Evolutionary conservation across 2,888 invertebrate genomes (phyloP), one percentile per base, ranked within the genome.

Genomic region (Chirona hameri): DNA sequence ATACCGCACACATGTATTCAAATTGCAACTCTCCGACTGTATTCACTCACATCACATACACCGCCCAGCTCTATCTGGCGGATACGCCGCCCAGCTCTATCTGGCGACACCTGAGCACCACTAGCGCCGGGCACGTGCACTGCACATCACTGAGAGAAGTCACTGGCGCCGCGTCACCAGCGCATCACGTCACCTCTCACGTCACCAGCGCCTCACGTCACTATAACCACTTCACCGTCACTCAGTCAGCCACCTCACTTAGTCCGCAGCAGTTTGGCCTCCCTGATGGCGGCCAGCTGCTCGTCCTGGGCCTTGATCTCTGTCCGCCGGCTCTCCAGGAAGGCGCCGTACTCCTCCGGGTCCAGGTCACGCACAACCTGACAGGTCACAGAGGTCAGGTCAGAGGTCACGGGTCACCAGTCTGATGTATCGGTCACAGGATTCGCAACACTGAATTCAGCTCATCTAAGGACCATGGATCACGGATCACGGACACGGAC

Each of bases 261-360:
- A 76, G 76, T 94, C 89, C 98, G 91, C 86, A 97, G 91, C 93
- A 98, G 92, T 90, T 96, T 97, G 0, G 96, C 94, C 89, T 97
- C 95, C 87, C 93, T 93, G 87, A 92, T 92, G 87, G 95, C 96
- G 89, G 94, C 93, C 82, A 97, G 88, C 86, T 92, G 91, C 86
- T 92, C 92, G 87, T 92, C 91, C 87, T 96, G 95, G 86, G 93
- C 90, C 86, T 92, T 93, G 2, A 96, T 90, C 85, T 92, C 88
- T 60, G 87, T 85, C 87, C 91, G 92, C 83, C 97, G 90, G 86
- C 96, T 92, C 86, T 92, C 91, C 79, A 97, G 89, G 88, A 98
- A 98, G 86, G 92, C 88, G 0, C 90, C 92, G 89, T 97, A 96
- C 87, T 97, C 96, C 86, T 92, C 91, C 0, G 93, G 89, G 87